Evolutionary conservation across 2,888 invertebrate genomes (phyloP), one percentile per base, ranked within the genome.

Genomic region (Gasteruption jaculator): DNA sequence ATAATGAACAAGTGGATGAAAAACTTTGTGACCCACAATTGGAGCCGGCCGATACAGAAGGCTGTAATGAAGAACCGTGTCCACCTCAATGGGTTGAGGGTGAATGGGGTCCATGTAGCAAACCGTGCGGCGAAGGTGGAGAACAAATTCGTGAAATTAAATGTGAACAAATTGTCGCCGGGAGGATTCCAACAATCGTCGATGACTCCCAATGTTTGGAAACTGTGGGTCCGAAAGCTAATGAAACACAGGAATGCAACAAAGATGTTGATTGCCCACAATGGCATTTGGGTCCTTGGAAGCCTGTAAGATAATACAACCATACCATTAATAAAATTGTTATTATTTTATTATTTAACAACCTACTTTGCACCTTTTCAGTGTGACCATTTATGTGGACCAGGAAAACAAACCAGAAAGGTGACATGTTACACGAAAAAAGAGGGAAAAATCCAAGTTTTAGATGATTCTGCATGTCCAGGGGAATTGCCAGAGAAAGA

Each of bases 301-400:
- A 84, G 65, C 86, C 91, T 53, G 91, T 91, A 73, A 76, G 80
- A 43, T 29, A 20, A 43, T 33, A 14, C 6, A 8, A 33, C 18
- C 7, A 18, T 14, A 35, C 21, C 6, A 11, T 8, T 12, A 36
- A 5, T 10, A 11, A 4, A 35, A 29, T 31, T 41, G 38, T 22
- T 30, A 36, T 24, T 24, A 15, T n/a, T 18, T 19, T 12, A 8
- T 20, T 14, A 20, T 19, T 18, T 33, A 14, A 27, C 29, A 27
- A 11, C 29, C 32, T 3, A 39, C 47, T 16, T 27, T n/a, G 24
- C 15, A 33, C 4, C 7, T 52, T 47, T 45, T 38, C 52, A 91
- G 85, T 95, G 94, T 60, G 84, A 91, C 67, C 85, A 82, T 64
- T 74, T 93, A n/a, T 96, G 95, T 66, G 96, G 91, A 0, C 82